A percentile compares a stretch with the other conserved stretches of the same genome.
Evolutionary conservation across 2,888 invertebrate species (phyloP).

Genomic region (Lithodes maja): DNA sequence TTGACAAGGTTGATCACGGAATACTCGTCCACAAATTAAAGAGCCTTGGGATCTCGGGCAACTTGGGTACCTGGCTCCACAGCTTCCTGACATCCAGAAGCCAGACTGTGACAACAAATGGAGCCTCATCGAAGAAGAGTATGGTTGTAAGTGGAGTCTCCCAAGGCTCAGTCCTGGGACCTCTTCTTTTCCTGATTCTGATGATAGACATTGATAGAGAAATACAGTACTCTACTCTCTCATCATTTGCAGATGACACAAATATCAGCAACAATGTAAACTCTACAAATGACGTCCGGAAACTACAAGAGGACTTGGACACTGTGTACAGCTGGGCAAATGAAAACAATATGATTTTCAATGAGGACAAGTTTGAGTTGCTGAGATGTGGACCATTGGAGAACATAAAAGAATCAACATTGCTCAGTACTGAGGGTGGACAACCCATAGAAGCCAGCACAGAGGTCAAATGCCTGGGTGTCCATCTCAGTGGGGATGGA

Average conservation of each 20-base stretch:
- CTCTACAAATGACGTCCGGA: background rate
- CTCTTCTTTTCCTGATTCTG: too few relatives aligned
- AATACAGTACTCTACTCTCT: background rate
- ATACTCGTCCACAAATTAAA: too few relatives aligned
- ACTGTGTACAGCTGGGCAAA: slow-evolving; percentile 41
- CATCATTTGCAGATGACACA: slow-evolving; percentile 13
- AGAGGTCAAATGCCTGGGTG: background rate
- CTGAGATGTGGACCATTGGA: background rate
- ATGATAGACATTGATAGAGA: too few relatives aligned
- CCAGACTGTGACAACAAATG: too few relatives aligned
- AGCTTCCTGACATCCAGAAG: too few relatives aligned
- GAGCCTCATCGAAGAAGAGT: too few relatives aligned
- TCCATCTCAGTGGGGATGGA: slow-evolving; percentile 11
- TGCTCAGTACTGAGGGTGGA: too few relatives aligned
- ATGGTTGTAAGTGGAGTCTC: too few relatives aligned
- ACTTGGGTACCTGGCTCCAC: too few relatives aligned
- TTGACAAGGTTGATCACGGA: too few relatives aligned
- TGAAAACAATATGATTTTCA: slow-evolving; percentile 14
- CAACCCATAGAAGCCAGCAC: background rate
- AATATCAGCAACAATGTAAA: background rate
- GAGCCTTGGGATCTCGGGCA: too few relatives aligned
- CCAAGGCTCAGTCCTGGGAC: too few relatives aligned
- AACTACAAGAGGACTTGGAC: slow-evolving; percentile 21
- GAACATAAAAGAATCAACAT: background rate
- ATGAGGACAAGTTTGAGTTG: slow-evolving; percentile 13